Conservation (phyloP, 2,113 vertebrate species). For the Caranx melampygus region DNA sequence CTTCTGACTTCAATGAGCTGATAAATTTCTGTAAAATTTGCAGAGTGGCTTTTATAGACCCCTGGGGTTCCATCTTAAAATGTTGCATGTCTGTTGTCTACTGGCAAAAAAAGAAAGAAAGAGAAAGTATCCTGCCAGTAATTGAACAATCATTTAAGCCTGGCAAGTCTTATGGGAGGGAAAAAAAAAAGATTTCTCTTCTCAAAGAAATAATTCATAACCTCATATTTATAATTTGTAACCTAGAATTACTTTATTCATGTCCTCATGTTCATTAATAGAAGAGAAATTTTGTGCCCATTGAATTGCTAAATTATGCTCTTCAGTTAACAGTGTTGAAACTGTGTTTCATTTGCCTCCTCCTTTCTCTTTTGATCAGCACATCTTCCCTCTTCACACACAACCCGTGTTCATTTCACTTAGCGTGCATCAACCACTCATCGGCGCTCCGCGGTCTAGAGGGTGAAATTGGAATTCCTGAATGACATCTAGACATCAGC, state of each 20-base stretch:
- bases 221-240: constrained; percentile 24
- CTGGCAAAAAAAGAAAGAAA: neutral
- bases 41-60: constrained; percentile 33
- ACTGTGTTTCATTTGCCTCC: constrained; percentile 8
- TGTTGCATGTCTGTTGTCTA: constrained; percentile 14
- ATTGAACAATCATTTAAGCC: constrained; percentile 1
- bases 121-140: neutral
- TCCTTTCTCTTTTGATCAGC: constrained; percentile 15
- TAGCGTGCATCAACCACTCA: constrained; percentile 1
- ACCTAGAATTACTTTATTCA: constrained; percentile 33
- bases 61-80: constrained; percentile 20
- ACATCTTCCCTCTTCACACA: neutral
- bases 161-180: neutral
- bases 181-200: constrained; percentile 1
- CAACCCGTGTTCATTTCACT: neutral
- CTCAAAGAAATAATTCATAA: constrained; percentile 11
- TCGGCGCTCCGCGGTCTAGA: neutral
- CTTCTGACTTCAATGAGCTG: constrained; percentile 31
- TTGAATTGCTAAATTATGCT: constrained; percentile 30
- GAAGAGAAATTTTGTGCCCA: neutral
- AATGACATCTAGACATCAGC: neutral
- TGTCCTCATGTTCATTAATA: constrained; percentile 26
- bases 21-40: constrained; percentile 12
- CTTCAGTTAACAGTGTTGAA: neutral
- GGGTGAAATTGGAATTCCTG: neutral